Conservation (phyloP, 2,113 vertebrate genomes). For the Cryptomyrus ogoouensis region DNA sequence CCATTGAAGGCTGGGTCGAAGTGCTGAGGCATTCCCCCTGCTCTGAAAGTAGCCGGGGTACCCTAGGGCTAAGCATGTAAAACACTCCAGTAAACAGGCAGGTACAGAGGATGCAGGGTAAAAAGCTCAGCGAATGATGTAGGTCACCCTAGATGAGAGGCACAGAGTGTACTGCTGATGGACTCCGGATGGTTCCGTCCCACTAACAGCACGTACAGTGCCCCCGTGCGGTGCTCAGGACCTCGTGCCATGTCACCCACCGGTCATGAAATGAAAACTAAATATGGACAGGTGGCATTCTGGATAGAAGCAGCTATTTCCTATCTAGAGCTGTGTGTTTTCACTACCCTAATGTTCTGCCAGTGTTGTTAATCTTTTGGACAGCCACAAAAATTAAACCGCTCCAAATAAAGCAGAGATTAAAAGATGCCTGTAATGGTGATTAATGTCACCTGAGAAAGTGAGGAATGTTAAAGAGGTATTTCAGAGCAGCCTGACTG, state of each 20-base stretch:
- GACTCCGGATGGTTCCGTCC: neutral
- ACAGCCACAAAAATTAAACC: neutral
- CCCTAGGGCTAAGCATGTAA: neutral
- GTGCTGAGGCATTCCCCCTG: neutral
- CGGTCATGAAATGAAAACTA: slow-evolving; percentile 5
- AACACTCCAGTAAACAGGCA: neutral
- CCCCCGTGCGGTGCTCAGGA: neutral
- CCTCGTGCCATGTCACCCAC: neutral
- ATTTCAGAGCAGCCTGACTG: neutral
- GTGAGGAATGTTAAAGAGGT: neutral
- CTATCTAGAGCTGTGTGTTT: neutral
- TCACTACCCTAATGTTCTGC: neutral
- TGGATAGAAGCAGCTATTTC: neutral
- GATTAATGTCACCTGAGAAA: slow-evolving; percentile 7
- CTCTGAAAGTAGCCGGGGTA: no score
- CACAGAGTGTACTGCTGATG: neutral
- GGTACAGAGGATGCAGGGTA: neutral
- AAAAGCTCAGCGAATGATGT: neutral
- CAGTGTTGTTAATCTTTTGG: slow-evolving; percentile 6
- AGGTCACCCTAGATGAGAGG: neutral
- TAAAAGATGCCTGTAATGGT: slow-evolving; percentile 3
- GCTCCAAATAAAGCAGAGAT: neutral
- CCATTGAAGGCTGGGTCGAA: neutral
- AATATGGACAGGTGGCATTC: neutral
- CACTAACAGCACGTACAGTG: neutral